Evolutionary conservation across 2,888 invertebrate genomes (phyloP).

Genomic region (Myathropa florea): DNA sequence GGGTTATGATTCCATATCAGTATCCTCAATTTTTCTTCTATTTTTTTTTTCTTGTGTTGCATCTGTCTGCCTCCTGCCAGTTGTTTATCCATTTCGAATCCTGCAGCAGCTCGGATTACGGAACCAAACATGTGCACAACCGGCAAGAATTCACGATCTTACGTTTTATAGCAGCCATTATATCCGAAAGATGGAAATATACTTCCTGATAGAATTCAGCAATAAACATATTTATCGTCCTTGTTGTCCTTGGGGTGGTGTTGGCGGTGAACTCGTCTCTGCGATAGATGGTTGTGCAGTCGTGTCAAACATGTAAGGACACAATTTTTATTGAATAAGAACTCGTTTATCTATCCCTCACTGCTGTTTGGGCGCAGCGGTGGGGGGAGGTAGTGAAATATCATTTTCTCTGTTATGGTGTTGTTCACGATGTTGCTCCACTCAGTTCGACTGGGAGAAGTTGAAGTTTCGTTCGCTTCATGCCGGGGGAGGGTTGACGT

Average conservation of each 20-base stretch:
- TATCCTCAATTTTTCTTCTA: constrained; percentile 10
- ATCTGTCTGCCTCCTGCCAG: constrained; percentile 37
- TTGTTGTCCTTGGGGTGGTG: constrained; percentile 21
- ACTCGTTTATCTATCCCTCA: constrained; percentile 56
- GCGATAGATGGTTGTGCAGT: constrained; percentile 29
- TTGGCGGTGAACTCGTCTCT: neutral
- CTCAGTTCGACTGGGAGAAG: neutral
- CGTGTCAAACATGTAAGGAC: constrained; percentile 60
- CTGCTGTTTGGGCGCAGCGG: constrained; percentile 15
- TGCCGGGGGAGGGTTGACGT: neutral
- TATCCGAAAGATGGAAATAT: constrained; percentile 65
- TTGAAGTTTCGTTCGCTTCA: neutral
- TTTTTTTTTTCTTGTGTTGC: neutral
- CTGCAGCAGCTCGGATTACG: constrained; percentile 38
- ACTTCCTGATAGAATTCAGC: constrained; percentile 69
- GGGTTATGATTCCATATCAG: constrained; percentile 40
- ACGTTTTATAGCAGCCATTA: constrained; percentile 65
- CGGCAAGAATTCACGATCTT: constrained; percentile 55
- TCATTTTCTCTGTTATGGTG: constrained; percentile 57
- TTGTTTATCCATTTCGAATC: constrained; percentile 41
- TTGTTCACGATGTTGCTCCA: constrained; percentile 14
- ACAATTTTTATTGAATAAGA: constrained; percentile 70
- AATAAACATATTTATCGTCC: constrained; percentile 70
- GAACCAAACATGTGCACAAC: constrained; percentile 65
- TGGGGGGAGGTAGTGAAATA: neutral